A percentile compares a stretch with the other conserved stretches of the same genome.
Conservation (phyloP, 2,888 invertebrate species). For the Heteromurus nitidus region DNA sequence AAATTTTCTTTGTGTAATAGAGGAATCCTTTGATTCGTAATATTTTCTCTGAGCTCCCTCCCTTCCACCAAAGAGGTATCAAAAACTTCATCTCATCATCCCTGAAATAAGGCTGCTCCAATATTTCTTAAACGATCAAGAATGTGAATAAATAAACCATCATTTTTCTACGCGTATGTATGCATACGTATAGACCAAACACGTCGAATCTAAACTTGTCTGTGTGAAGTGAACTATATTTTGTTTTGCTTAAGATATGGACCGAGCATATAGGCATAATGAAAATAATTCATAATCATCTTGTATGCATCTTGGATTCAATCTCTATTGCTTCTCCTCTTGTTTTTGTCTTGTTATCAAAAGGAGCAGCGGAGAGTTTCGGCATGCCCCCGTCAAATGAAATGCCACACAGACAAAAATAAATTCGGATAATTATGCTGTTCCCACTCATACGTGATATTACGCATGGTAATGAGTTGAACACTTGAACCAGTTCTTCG, state of each 20-base stretch:
- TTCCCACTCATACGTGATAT: slow-evolving; percentile 38
- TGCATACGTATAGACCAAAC: too few species aligned
- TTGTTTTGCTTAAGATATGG: too few species aligned
- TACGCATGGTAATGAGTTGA: slow-evolving; percentile 31
- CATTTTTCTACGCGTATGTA: not conserved
- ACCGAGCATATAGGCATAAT: too few species aligned
- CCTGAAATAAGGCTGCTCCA: not conserved
- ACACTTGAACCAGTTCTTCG: slow-evolving; percentile 38
- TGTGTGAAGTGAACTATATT: too few species aligned
- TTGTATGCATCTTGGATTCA: slow-evolving; percentile 1
- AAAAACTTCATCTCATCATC: not conserved
- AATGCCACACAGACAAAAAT: slow-evolving; percentile 32
- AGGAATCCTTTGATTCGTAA: not conserved
- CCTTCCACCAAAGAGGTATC: not conserved
- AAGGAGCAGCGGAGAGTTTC: not conserved
- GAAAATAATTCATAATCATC: slow-evolving; percentile 17
- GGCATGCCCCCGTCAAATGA: slow-evolving; percentile 24
- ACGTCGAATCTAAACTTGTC: too few species aligned
- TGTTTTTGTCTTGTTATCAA: slow-evolving; percentile 33
- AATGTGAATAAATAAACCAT: slow-evolving; percentile 3
- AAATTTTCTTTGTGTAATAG: not conserved
- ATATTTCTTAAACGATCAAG: not conserved
- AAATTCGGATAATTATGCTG: slow-evolving; percentile 46
- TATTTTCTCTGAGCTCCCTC: not conserved
- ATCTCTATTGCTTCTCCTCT: slow-evolving; percentile 14